Conservation (phyloP, 2,113 vertebrate genomes). For the Clarias batrachus region DNA sequence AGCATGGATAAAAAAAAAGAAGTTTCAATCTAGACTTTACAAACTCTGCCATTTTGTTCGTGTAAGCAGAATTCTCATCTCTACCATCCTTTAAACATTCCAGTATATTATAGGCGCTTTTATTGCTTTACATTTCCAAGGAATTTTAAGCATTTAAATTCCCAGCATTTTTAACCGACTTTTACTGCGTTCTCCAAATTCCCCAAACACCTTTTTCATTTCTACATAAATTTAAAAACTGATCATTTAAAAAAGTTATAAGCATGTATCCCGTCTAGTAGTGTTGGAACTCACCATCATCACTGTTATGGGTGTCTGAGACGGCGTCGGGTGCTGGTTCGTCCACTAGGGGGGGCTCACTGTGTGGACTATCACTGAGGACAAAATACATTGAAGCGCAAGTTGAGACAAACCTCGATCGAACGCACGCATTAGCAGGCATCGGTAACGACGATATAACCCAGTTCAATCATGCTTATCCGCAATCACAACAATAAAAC, state of each 20-base stretch:
- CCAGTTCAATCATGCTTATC: background rate
- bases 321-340: constrained; percentile 82
- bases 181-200: too few species aligned
- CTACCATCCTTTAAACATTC: background rate
- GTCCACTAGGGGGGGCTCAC: constrained; percentile 86
- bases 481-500: background rate
- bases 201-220: too few species aligned
- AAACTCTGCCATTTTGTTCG: background rate
- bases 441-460: background rate
- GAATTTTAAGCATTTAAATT: background rate
- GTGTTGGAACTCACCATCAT: constrained; percentile 80
- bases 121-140: background rate
- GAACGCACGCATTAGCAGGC: background rate
- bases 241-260: too few species aligned
- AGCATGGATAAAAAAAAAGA: background rate
- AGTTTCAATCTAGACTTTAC: background rate
- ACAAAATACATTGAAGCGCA: constrained; percentile 21
- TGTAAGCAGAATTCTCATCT: background rate
- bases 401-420: background rate
- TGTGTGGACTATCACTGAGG: constrained; percentile 88
- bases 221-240: too few species aligned
- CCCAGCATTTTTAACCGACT: background rate
- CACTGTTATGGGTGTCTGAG: constrained; percentile 83
- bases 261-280: background rate
- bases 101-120: background rate